Conservation (phyloP, 2,797 vertebrate species). For the Sebastes trivittatus region DNA sequence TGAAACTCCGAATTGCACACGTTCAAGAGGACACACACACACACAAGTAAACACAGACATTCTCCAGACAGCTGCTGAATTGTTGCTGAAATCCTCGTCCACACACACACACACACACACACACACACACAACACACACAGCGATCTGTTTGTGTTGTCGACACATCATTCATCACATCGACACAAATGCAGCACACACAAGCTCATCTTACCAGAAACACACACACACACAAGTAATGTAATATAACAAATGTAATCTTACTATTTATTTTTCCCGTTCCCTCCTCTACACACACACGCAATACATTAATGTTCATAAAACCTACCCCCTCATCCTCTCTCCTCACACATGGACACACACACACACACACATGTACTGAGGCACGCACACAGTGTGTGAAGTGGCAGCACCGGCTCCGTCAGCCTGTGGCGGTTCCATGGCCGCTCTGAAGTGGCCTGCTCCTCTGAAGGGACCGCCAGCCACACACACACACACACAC, state of each 20-base stretch:
- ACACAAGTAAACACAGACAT: constrained; percentile 23
- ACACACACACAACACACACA: not conserved
- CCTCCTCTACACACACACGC: not conserved
- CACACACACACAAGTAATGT: not conserved
- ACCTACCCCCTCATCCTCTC: not conserved
- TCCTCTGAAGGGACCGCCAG: constrained; percentile 67
- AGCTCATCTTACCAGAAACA: not conserved
- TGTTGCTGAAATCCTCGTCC: constrained; percentile 4
- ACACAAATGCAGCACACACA: not conserved
- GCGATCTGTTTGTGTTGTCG: constrained; percentile 19
- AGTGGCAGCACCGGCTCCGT: constrained; percentile 60
- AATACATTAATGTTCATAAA: not conserved
- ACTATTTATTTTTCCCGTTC: not conserved
- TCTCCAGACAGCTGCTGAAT: constrained; percentile 18
- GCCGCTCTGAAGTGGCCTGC: constrained; percentile 77
- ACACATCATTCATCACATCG: constrained; percentile 34
- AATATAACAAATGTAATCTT: constrained; percentile 11
- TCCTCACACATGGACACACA: constrained; percentile 5
- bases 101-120: not conserved
- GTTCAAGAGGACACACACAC: not conserved
- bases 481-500: constrained; percentile 35
- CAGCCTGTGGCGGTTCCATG: constrained; percentile 67
- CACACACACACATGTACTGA: constrained; percentile 6
- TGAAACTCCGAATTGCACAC: constrained; percentile 4
- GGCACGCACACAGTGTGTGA: constrained; percentile 58